Conservation (phyloP, 1,140 invertebrate species). For the Musca vetustissima region DNA sequence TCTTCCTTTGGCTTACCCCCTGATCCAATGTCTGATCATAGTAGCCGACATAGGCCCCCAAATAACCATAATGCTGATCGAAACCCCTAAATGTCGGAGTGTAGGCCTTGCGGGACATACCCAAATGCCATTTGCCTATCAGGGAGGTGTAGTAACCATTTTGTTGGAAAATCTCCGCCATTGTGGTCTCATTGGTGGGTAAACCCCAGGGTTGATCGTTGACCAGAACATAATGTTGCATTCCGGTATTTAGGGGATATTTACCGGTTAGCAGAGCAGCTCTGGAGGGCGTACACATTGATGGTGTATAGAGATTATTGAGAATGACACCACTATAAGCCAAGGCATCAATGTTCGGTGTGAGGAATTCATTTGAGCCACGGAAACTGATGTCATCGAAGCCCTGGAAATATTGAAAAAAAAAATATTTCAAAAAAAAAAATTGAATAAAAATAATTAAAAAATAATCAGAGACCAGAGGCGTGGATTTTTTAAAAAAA, state of each 20-base stretch:
- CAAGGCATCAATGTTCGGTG: constrained; percentile 82
- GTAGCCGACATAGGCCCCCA: constrained; percentile 80
- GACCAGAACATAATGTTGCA: constrained; percentile 77
- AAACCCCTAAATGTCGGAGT: constrained; percentile 80
- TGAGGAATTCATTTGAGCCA: constrained; percentile 80
- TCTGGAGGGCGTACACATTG: constrained; percentile 77
- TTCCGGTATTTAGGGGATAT: constrained; percentile 78
- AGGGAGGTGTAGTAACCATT: constrained; percentile 79
- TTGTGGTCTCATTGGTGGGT: constrained; percentile 69
- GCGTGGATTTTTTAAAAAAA: too few species aligned
- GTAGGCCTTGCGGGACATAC: constrained; percentile 68
- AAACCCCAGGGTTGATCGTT: constrained; percentile 75
- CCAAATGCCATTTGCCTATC: constrained; percentile 90
- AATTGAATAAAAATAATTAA: too few species aligned
- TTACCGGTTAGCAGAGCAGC: constrained; percentile 80
- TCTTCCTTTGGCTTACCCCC: constrained; percentile 56
- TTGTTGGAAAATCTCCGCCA: constrained; percentile 75
- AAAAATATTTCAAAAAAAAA: too few species aligned
- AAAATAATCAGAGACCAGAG: too few species aligned
- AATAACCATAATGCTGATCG: constrained; percentile 80
- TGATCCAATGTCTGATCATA: constrained; percentile 69
- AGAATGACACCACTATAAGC: constrained; percentile 78
- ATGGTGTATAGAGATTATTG: constrained; percentile 72
- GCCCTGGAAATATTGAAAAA: constrained; percentile 64
- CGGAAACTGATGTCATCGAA: constrained; percentile 91